phyloP scores from a whole-genome alignment of 2,797 vertebrate species.

The Nyctalus aviator region DNA sequence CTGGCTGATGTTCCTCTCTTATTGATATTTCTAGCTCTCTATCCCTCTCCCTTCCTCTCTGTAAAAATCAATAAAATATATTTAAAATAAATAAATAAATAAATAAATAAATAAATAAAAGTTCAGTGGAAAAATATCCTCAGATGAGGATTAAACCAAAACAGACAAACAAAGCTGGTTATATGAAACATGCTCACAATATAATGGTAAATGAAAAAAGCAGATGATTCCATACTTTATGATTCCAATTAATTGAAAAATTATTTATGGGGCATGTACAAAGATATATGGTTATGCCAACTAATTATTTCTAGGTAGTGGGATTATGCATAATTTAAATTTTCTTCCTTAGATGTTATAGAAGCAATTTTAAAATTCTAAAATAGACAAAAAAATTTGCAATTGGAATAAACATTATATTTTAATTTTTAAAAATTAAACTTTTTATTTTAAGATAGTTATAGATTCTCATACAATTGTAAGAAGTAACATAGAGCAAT shows the following conservation, averaged over 20 bases:
- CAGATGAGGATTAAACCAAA: no score
- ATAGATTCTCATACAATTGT: background rate
- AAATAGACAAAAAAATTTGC: background rate
- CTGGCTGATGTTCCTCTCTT: no score
- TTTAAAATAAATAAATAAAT: no score
- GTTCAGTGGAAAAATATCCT: no score
- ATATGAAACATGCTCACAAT: slow-evolving; percentile 13
- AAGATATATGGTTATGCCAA: background rate
- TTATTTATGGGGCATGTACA: slow-evolving; percentile 19
- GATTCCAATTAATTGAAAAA: slow-evolving; percentile 3
- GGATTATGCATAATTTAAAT: slow-evolving; percentile 1
- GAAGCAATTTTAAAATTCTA: background rate
- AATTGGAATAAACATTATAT: background rate
- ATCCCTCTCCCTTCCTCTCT: no score
- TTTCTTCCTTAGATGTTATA: slow-evolving; percentile 22
- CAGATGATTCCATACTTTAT: background rate
- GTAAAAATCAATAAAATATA: no score
- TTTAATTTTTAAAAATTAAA: background rate
- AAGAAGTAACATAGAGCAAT: background rate
- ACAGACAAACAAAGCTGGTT: background rate
- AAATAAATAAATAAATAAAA: no score
- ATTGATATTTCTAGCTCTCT: no score
- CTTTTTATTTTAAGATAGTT: slow-evolving; percentile 33
- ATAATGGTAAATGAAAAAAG: slow-evolving; percentile 22
- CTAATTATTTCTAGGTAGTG: background rate